Evolutionary conservation across 2,888 invertebrate genomes (phyloP).

Genomic region (Polydrusus tereticollis): DNA sequence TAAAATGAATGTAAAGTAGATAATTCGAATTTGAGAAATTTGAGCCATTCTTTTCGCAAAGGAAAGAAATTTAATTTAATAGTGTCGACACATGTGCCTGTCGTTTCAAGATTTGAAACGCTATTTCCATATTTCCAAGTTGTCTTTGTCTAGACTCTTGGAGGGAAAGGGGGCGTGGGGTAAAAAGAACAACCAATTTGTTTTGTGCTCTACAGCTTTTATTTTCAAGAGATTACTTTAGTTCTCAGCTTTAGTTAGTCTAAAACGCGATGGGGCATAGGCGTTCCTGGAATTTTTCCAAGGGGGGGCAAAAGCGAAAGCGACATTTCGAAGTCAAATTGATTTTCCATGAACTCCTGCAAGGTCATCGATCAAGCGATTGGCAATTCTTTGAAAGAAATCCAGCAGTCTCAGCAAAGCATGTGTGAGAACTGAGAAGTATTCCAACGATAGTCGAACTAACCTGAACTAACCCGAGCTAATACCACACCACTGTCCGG

Average conservation of each 20-base stretch:
- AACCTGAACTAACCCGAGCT: too few relatives aligned
- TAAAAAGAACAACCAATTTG: slow-evolving; percentile 38
- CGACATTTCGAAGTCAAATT: too few relatives aligned
- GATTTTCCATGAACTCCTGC: too few relatives aligned
- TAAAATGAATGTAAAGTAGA: slow-evolving; percentile 69
- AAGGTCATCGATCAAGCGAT: too few relatives aligned
- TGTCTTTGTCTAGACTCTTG: slow-evolving; percentile 51
- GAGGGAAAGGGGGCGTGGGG: slow-evolving; percentile 37
- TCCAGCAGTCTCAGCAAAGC: too few relatives aligned
- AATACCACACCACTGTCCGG: slow-evolving; percentile 16
- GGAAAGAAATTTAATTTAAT: slow-evolving; percentile 61
- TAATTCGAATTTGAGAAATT: slow-evolving; percentile 69
- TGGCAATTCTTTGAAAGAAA: too few relatives aligned
- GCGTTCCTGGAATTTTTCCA: too few relatives aligned
- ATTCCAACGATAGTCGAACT: too few relatives aligned
- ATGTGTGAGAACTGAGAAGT: too few relatives aligned
- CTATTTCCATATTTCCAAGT: slow-evolving; percentile 61
- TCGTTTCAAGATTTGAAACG: slow-evolving; percentile 65
- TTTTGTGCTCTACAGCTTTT: slow-evolving; percentile 6
- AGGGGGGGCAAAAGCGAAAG: too few relatives aligned
- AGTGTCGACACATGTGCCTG: slow-evolving; percentile 65
- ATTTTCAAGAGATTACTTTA: background rate
- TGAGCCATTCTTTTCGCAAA: slow-evolving; percentile 66
- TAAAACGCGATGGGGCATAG: background rate
- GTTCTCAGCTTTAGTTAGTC: background rate